Base-by-base conservation (phyloP, 2,888 invertebrate species). In the Volucella inanis region DNA sequence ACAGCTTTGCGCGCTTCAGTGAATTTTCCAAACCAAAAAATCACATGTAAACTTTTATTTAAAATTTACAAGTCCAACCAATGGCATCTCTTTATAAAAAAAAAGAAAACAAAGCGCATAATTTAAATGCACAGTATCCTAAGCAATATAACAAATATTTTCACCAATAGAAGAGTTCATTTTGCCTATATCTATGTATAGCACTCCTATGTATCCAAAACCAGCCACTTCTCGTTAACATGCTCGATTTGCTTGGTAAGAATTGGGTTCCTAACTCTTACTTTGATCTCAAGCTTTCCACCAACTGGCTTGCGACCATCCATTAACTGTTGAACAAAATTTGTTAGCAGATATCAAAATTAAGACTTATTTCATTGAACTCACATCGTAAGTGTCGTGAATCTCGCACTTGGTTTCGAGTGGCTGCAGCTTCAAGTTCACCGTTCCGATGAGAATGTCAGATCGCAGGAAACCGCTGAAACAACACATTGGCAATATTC, bases 401-500 rank as follows among this genome's bases (percentile, higher is more conserved):
- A 98, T 91, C 45, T 96, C 96, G 90, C 98, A 97, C 81, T 95
- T 95, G 0, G 95, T 96, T 93, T 99, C 98, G 81, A 99, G 93
- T n/a, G 96, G 96, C 88, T 96, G 96, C 87, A 99, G 93, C 90
- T 98, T 98, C 12, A 98, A 95, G 85, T 93, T 94, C 12, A 94
- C 96, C 3, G 96, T 94, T 38, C 99, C 99, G 74, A 99, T 93
- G 64, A 97, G 93, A 68, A 95, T 93, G 92, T 99, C 99, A 89
- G 96, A 95, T 87, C 97, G 94, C 92, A 99, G 95, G 93, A 99
- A 98, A 88, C 99, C 98, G 92, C 98, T 98, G 95, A 94, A 97
- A 96, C 95, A 95, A 93, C 85, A 85, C 89, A 90, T 88, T 89
- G 92, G 92, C 90, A 92, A 90, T 91, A 89, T 90, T 89, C 91